phyloP scores from a whole-genome alignment of 1,140 invertebrate genomes.

The Lucilia sericata region DNA sequence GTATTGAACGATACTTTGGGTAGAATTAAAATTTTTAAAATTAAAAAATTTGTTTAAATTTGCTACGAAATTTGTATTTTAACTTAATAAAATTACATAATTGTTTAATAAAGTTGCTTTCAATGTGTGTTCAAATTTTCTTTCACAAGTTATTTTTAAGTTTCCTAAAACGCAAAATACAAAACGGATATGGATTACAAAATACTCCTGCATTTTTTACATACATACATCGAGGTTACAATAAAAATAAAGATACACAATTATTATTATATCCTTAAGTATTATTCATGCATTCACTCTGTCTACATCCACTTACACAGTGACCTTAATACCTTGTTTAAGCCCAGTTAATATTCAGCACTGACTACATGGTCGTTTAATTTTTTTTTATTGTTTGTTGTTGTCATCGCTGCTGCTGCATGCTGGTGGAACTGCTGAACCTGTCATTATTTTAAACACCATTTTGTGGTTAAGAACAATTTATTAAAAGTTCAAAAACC shows the following conservation, averaged over 20 bases:
- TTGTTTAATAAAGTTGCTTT: too few species aligned
- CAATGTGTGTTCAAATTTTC: too few species aligned
- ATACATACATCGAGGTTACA: too few species aligned
- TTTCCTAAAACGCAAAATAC: too few species aligned
- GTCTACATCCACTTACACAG: background rate
- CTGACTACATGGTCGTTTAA: background rate
- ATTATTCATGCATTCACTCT: slow-evolving; percentile 4
- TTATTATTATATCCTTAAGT: background rate
- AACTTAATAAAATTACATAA: too few species aligned
- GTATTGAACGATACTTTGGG: too few species aligned
- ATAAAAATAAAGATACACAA: background rate
- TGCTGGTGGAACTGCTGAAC: background rate
- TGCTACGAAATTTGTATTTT: too few species aligned
- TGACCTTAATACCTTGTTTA: slow-evolving; percentile 32
- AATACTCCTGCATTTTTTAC: too few species aligned
- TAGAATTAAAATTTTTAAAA: too few species aligned
- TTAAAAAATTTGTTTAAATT: too few species aligned
- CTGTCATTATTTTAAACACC: slow-evolving; percentile 22
- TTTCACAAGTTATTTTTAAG: too few species aligned
- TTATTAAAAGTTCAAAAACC: slow-evolving; percentile 38
- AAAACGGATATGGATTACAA: too few species aligned
- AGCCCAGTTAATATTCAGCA: slow-evolving; percentile 25
- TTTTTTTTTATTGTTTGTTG: slow-evolving; percentile 6
- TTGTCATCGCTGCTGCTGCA: background rate
- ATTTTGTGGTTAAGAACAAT: slow-evolving; percentile 37